Evolutionary conservation across 2,113 vertebrate species (phyloP).

Genomic region (Anhinga rufa): DNA sequence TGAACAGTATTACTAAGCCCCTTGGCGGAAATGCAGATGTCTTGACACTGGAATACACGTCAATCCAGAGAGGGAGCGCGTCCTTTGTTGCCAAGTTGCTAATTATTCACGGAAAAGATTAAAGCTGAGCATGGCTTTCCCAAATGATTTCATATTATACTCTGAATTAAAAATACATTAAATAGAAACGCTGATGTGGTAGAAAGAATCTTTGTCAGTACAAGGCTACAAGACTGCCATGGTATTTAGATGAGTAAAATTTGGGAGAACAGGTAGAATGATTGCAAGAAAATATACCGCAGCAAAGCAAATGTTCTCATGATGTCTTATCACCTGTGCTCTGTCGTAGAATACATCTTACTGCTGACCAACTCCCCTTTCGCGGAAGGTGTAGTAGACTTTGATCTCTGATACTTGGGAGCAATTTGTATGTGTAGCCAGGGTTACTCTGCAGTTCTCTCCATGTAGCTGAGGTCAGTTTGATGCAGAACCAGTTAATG

Average conservation of each 20-base stretch:
- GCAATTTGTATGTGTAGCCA: neutral
- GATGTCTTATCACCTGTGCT: neutral
- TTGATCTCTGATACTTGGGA: neutral
- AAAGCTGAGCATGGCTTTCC: constrained; percentile 11
- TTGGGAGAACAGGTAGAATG: neutral
- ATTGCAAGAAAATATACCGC: neutral
- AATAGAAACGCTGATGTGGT: neutral
- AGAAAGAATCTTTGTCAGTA: neutral
- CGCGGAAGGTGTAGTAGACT: neutral
- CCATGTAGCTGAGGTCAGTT: neutral
- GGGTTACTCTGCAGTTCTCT: neutral
- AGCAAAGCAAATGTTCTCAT: neutral
- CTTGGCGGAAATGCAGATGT: neutral
- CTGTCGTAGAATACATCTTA: neutral
- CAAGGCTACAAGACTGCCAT: neutral
- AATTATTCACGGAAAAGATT: constrained; percentile 7
- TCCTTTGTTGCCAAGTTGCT: constrained; percentile 8
- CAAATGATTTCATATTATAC: neutral
- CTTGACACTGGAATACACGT: neutral
- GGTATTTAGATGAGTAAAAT: neutral
- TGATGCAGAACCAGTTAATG: neutral
- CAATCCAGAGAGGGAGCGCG: neutral
- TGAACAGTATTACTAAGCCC: neutral
- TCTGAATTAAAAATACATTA: constrained; percentile 38
- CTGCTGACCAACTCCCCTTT: neutral